A percentile compares a stretch with the other conserved stretches of the same genome.
Conservation (phyloP, 2,113 vertebrate species). For the Candoia aspera region DNA sequence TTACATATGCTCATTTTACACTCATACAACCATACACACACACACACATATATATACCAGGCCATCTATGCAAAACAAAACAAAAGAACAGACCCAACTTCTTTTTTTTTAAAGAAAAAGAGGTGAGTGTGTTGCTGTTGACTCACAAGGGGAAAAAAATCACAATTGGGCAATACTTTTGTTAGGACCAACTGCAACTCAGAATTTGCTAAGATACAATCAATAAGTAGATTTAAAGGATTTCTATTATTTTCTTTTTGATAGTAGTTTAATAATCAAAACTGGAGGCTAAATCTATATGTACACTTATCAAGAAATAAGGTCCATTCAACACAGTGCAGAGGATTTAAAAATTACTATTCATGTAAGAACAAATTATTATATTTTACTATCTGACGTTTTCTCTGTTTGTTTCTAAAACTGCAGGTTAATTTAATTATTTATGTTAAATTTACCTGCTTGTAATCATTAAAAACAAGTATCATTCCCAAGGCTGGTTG, state of each 20-base stretch:
- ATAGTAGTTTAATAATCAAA: neutral
- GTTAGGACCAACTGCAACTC: neutral
- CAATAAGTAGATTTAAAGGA: neutral
- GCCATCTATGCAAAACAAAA: too few relatives aligned
- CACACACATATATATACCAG: neutral
- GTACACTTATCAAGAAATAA: neutral
- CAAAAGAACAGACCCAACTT: too few relatives aligned
- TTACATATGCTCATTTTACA: too few relatives aligned
- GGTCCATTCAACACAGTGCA: neutral
- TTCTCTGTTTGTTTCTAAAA: neutral
- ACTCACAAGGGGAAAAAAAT: too few relatives aligned
- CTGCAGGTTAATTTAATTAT: neutral
- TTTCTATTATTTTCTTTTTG: neutral
- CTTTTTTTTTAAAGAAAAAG: too few relatives aligned
- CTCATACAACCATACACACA: too few relatives aligned
- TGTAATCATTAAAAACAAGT: neutral
- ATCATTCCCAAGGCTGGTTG: neutral
- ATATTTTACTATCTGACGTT: neutral
- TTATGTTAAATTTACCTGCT: neutral
- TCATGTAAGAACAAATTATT: neutral
- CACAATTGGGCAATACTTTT: too few relatives aligned
- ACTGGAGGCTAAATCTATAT: neutral
- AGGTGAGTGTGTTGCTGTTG: too few relatives aligned
- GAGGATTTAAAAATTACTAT: neutral
- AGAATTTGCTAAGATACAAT: neutral